Evolutionary conservation across 2,113 vertebrate genomes (phyloP).

Genomic region (Bubalus kerabau): DNA sequence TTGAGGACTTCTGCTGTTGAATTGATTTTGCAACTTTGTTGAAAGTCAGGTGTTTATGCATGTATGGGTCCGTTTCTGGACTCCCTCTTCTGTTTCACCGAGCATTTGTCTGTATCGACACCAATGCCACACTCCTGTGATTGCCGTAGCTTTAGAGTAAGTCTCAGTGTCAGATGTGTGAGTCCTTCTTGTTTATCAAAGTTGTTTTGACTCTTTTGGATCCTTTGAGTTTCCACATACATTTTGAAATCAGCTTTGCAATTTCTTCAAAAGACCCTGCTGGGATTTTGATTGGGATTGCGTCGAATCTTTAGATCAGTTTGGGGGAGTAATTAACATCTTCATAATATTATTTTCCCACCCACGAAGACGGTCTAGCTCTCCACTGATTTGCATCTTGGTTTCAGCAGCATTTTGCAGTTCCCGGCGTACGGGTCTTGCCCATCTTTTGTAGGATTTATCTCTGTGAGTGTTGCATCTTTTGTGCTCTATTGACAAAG

Average conservation of each 20-base stretch:
- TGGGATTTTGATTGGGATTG: background rate
- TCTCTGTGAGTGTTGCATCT: background rate
- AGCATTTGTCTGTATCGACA: background rate
- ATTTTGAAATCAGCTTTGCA: background rate
- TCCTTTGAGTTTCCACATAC: background rate
- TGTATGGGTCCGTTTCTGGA: background rate
- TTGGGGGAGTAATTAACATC: background rate
- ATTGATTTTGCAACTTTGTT: background rate
- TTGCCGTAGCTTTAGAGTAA: background rate
- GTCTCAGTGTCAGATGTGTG: background rate
- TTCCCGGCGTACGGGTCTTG: background rate
- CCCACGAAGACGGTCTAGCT: fast-evolving
- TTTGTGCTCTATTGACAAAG: background rate
- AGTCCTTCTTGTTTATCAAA: background rate
- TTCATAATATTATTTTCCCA: background rate
- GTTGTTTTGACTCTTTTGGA: background rate
- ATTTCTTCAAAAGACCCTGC: background rate
- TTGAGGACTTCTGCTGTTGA: background rate
- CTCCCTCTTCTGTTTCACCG: background rate
- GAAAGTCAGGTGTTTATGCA: background rate
- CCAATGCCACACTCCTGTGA: fast-evolving
- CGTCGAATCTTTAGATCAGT: background rate
- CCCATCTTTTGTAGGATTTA: background rate
- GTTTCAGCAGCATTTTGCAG: background rate
- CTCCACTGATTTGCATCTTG: background rate